Evolutionary conservation across 1,140 invertebrate species (phyloP), one percentile per base, ranked within the genome.

Genomic region (Glossosoma conforme): DNA sequence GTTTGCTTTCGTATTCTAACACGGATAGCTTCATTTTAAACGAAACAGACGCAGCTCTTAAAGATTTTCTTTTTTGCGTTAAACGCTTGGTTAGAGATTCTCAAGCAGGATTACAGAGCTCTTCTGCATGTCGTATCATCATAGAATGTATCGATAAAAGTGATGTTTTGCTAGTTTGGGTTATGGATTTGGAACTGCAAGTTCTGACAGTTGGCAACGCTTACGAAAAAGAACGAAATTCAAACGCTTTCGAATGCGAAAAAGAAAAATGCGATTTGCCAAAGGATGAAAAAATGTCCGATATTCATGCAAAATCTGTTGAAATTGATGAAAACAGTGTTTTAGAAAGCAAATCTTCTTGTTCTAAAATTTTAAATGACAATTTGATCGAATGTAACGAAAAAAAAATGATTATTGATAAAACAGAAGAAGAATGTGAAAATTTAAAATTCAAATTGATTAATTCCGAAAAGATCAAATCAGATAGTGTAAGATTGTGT

Each of bases 151-250:
- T 60, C 3, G 47, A 69, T 13, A 64, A 68, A 2, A 57, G 61
- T 0, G 45, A 59, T 21, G 66, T 66, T 59, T 48, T 79, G 13
- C 59, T 78, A 2, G 61, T 80, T 20, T 78, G 77, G 76, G 61
- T 79, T 8, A 71, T 78, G 61, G 77, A 80, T 58, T 77, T 73
- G 48, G 69, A 76, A 46, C 61, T 80, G 21, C 68, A 77, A 55
- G 66, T 78, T 2, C 42, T 58, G 15, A 58, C 45, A 37, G 37
- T 25, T 17, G 47, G 64, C 62, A 18, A 62, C 67, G 8, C 66
- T 68, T 1, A 78, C 78, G 63, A 66, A 77, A 22, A 64, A 78
- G 54, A 78, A 69, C 61, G 73, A 69, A 66, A 68, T 73, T 35
- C 63, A 28, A 28, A n/a, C n/a, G n/a, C n/a, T n/a, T 37, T 46